These are phyloP conservation scores for Eilema caniola DNA, from an alignment of 2,888 invertebrate genomes.

Conservation along the genomic window DNA sequence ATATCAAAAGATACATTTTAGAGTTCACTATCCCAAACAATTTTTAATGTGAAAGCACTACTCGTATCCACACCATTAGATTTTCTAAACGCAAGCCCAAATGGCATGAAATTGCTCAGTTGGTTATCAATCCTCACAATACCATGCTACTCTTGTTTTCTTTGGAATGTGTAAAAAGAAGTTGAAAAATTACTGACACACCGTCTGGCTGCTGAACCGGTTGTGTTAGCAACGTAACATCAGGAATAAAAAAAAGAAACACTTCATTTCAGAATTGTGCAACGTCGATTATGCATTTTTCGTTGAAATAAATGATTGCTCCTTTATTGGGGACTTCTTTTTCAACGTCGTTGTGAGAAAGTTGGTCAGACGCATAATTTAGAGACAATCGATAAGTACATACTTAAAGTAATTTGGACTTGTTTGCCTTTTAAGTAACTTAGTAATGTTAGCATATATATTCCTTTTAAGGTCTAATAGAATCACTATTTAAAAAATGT, in stretches of 20 bases:
- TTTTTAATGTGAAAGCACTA: constrained; percentile 65
- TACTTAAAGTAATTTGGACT: constrained; percentile 8
- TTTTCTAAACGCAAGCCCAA: constrained; percentile 57
- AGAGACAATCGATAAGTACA: constrained; percentile 18
- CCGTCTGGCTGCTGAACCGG: constrained; percentile 44
- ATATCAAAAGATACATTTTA: neutral
- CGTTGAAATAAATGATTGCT: constrained; percentile 44
- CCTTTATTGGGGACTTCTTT: constrained; percentile 34
- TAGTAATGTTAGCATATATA: neutral
- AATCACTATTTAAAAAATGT: neutral
- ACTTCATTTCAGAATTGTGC: constrained; percentile 60
- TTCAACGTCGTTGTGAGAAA: constrained; percentile 30
- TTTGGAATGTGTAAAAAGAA: constrained; percentile 63
- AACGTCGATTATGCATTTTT: constrained; percentile 53
- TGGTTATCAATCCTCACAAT: constrained; percentile 58
- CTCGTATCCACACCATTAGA: constrained; percentile 51
- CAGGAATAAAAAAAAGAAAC: constrained; percentile 48
- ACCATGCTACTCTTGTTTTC: constrained; percentile 65
- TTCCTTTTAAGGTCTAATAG: neutral
- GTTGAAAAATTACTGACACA: constrained; percentile 41
- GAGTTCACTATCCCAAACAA: constrained; percentile 12
- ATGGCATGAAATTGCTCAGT: constrained; percentile 68
- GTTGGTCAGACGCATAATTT: constrained; percentile 22
- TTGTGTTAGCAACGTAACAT: constrained; percentile 54
- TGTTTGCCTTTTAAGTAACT: neutral